Base-by-base conservation (phyloP, 2,113 vertebrate species). In the Atractosteus spatula region DNA sequence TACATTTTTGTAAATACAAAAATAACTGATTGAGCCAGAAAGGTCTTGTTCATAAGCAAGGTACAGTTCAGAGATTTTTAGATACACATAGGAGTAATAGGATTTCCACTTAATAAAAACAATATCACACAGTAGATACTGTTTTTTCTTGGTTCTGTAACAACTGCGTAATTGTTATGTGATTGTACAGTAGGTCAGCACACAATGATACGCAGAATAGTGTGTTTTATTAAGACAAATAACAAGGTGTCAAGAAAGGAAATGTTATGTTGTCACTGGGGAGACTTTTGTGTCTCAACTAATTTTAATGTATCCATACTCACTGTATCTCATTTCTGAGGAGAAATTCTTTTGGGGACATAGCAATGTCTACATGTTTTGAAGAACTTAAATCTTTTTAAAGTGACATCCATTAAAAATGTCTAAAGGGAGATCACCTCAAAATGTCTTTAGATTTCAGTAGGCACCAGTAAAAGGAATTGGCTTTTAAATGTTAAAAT, bases 361-460 rank as follows among this genome's bases (percentile, higher is more conserved):
- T 10, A 1, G 67, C 66, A 66, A 62, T 41, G 71, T 62, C 74
- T 73, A 66, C 56, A 59, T 73, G 63, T 69, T 79, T 76, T 63
- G 66, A 76, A 76, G 66, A 62, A 76, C 70, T 55, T 68, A 74
- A 76, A 71, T 74, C 55, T 68, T 67, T 79, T 79, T 76, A 76
- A 74, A 74, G 63, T 73, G 74, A 47, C 68, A 73, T 66, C 64
- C 63, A 55, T 76, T 76, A 62, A 64, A 71, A 47, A 66, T 55
- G 77, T 55, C 77, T 76, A 54, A 55, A 54, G 68, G 74, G 68
- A 69, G n/a, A n/a, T 64, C 43, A 41, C 42, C 47, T 51, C 69
- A 51, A 62, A 66, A 44, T 55, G 41, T 41, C 62, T 78, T 75
- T 78, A 47, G 64, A 76, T 76, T 79, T 79, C 74, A 71, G 62